These are phyloP conservation scores for Leucophenga montana DNA, from an alignment of 2,888 invertebrate species.

Conservation along the genomic window DNA sequence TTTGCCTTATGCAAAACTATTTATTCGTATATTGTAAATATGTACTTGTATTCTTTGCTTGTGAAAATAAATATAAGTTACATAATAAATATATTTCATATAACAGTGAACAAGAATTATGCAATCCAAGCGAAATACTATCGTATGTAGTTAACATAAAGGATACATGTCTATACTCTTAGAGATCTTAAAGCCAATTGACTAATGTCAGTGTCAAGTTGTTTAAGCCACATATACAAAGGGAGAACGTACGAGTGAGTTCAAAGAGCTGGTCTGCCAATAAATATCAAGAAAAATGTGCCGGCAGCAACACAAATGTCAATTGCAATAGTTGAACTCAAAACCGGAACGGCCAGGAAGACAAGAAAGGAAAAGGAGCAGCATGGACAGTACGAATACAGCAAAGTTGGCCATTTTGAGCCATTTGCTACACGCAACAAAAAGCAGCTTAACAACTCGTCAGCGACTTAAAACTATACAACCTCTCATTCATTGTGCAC, in stretches of 20 bases:
- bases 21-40: too few species aligned
- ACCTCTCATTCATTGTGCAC: constrained; percentile 36
- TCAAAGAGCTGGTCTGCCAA: neutral
- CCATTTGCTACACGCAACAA: neutral
- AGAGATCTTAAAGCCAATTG: too few species aligned
- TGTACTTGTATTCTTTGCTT: too few species aligned
- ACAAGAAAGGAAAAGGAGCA: neutral
- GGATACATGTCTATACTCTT: neutral
- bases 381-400: neutral
- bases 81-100: neutral
- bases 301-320: constrained; percentile 2
- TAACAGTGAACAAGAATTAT: neutral
- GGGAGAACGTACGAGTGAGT: too few species aligned
- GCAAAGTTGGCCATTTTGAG: neutral
- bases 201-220: neutral
- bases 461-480: constrained; percentile 48
- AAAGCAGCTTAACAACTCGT: constrained; percentile 29
- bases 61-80: neutral
- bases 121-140: neutral
- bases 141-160: neutral
- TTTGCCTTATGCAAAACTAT: neutral
- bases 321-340: constrained; percentile 9
- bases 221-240: too few species aligned
- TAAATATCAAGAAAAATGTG: too few species aligned
- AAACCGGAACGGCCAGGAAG: neutral